Evolutionary conservation across 2,888 invertebrate genomes (phyloP), one percentile per base, ranked within the genome.

Genomic region (Ormia ochracea): DNA sequence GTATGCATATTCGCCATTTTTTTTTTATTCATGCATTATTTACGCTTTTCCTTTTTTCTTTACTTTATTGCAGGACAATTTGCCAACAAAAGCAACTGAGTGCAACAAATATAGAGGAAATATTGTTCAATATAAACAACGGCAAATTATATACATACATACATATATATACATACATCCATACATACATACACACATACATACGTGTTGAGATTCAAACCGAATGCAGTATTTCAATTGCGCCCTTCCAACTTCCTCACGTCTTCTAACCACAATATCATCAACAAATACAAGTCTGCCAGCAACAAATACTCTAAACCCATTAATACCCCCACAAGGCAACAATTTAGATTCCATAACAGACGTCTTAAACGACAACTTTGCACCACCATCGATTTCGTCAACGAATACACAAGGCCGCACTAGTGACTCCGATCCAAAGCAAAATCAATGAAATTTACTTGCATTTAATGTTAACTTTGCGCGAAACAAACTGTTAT

Each of bases 401-500:
- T 45, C 69, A 10, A 69, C 63, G n/a, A 41, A 56, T 21, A 21
- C 48, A 12, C 56, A 31, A 26, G 12, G 45, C 76, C 76, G 45
- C 77, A 38, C 58, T 50, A 69, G 58, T 33, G 73, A 73, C 41
- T 63, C 26, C 21, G 78, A 61, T 61, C 68, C 82, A 33, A 68
- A 78, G 38, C 82, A 82, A 78, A 84, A 84, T 85, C 88, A 88
- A 88, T 88, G 88, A 88, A 88, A 88, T 85, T 87, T 88, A 88
- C 87, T 89, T 85, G 84, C 88, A 86, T 86, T 88, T 89, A 89
- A 88, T 88, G 88, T 89, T 84, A 88, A 86, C 88, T 85, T 88
- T 85, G 88, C 88, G 86, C 89, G 88, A 83, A 87, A 85, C 87
- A 88, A 88, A 82, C 88, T 88, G 89, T 85, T 88, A 80, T 88